phyloP scores from a whole-genome alignment of 2,888 invertebrate species.

The Myopa tessellatipennis region DNA sequence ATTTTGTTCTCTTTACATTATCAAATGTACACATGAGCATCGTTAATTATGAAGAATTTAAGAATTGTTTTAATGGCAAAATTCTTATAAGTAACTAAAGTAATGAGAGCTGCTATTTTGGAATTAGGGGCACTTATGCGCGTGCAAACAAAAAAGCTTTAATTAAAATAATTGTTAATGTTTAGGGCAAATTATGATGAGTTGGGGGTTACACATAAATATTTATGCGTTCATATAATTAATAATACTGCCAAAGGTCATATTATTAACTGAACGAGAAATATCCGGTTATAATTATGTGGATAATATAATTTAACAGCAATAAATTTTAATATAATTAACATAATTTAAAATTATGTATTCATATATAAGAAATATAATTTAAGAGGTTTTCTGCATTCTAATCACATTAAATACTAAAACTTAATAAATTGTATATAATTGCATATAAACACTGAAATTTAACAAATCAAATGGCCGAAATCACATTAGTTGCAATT shows the following conservation, averaged over 20 bases:
- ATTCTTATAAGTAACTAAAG: neutral
- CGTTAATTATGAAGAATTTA: slow-evolving; percentile 10
- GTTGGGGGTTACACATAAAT: neutral
- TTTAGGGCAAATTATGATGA: neutral
- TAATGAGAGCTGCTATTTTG: neutral
- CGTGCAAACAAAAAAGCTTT: slow-evolving; percentile 55
- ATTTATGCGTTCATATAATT: neutral
- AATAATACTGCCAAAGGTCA: slow-evolving; percentile 64
- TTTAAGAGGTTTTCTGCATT: neutral
- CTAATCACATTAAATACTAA: neutral
- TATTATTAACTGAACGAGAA: slow-evolving; percentile 62
- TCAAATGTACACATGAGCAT: slow-evolving; percentile 32
- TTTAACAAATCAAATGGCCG: neutral
- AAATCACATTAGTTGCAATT: too few species aligned
- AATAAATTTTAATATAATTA: neutral
- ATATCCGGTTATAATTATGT: slow-evolving; percentile 66
- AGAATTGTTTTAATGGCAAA: slow-evolving; percentile 4
- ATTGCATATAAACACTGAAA: too few species aligned
- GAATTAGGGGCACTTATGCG: slow-evolving; percentile 11
- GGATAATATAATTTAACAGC: slow-evolving; percentile 45
- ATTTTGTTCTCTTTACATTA: neutral
- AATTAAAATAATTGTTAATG: slow-evolving; percentile 60
- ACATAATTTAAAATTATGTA: neutral
- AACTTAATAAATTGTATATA: neutral
- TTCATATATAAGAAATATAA: neutral